A percentile compares a stretch with the other conserved stretches of the same genome.
Conservation (phyloP, 92 coral and sea anemone species). For the Paragorgia papillata region DNA sequence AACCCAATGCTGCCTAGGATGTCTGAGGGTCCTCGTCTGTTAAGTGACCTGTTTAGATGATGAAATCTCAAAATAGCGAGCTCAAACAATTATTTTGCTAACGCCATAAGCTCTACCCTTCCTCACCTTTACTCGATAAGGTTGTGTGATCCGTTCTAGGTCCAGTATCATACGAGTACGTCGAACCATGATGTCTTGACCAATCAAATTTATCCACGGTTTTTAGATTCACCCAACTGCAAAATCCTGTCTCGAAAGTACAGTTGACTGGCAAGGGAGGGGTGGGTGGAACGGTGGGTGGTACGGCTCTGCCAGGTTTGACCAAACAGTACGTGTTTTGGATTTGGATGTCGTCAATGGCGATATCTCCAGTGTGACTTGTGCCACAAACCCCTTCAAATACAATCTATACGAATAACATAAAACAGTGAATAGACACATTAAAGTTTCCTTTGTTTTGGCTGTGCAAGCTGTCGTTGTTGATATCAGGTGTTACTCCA, state of each 20-base stretch:
- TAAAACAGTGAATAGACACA: too few species aligned
- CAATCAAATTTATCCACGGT: constrained; percentile 89
- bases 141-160: constrained; percentile 87
- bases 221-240: constrained; percentile 84
- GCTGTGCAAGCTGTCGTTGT: too few species aligned
- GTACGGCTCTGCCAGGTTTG: constrained; percentile 78
- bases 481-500: too few species aligned
- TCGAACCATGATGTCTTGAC: constrained; percentile 81
- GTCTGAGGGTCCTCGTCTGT: too few species aligned
- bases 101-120: too few species aligned
- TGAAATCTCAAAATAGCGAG: too few species aligned
- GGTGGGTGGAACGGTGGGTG: constrained; percentile 94
- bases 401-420: constrained; percentile 61
- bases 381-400: constrained; percentile 90
- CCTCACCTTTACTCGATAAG: constrained; percentile 71
- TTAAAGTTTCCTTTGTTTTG: too few species aligned
- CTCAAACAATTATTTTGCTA: too few species aligned
- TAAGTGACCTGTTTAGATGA: too few species aligned
- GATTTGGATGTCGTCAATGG: constrained; percentile 84
- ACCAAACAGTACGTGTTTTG: constrained; percentile 68
- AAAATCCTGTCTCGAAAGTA: constrained; percentile 86
- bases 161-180: constrained; percentile 79
- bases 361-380: constrained; percentile 86
- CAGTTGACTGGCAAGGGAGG: constrained; percentile 94
- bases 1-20: too few species aligned